Base-by-base conservation (phyloP, 2,113 vertebrate species). In the Colistium nudipinnis region DNA sequence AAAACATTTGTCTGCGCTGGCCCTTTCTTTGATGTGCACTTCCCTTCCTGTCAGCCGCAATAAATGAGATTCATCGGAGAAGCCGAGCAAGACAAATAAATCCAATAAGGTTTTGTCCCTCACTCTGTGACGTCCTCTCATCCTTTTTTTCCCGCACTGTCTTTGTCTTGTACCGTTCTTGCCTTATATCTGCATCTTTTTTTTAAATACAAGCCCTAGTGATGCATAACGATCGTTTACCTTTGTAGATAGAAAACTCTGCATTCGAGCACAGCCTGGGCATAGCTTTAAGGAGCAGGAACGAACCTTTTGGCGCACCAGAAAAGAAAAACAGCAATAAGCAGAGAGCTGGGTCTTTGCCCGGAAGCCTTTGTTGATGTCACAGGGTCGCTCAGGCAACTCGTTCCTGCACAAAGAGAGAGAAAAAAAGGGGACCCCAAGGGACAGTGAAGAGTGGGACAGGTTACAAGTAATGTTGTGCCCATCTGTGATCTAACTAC, bases 101-200 rank as follows among this genome's bases (percentile, higher is more conserved):
- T 90, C 90, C 89, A 91, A 88, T 91, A 85, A 89, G 81, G 85
- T 89, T 90, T 91, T 91, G 88, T 91, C 88, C 85, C 78, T 91
- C 87, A 88, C 41, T 57, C 70, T 60, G 56, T 76, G 76, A 83
- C 82, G 82, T 76, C 55, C 45, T 57, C 74, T 70, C 73, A 48
- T 54, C 52, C 74, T 61, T 56, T 33, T n/a, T 39, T 38, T 22
- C 33, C 1, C 4, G 25, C n/a, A 0, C 14, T 22, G 53, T 53
- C 44, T 62, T 36, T 48, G 41, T 52, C 47, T 59, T n/a, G 1
- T 61, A 53, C 55, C 38, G 36, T 49, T 45, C 45, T 47, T 35
- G 10, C 57, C 63, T 57, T 36, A 57, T 70, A 52, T 70, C 53
- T 68, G 51, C 69, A 64, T 52, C 51, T 43, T 66, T 78, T 47